Base-by-base conservation (phyloP, 2,113 vertebrate genomes). In the Siniperca chuatsi region DNA sequence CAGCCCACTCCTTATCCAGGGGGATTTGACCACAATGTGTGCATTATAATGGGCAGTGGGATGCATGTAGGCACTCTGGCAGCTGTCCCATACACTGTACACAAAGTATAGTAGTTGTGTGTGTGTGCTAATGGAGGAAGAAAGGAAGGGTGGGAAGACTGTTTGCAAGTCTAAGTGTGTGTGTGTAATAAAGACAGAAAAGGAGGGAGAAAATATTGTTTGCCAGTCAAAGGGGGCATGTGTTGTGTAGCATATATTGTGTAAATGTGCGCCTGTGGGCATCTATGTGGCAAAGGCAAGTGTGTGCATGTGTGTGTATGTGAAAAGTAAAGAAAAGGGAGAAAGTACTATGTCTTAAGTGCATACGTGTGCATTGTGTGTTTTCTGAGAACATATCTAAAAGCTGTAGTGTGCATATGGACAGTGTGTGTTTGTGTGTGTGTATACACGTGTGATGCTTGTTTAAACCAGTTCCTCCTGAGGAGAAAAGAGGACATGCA, bases 1-100 rank as follows among this genome's bases (percentile, higher is more conserved):
- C 92, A 93, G 76, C 84, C 92, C 87, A 91, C 88, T 92, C 79
- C 78, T 87, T 75, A 91, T 88, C 86, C 89, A 82, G 55, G 83
- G 88, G 86, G 92, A 88, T 90, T 91, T 75, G 72, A 81, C 86
- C 92, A 93, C 94, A 95, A 91, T 94, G 93, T 92, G 79, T 82
- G 92, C 71, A 90, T 94, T 95, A 90, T 93, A 85, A 81, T 84
- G 79, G 92, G 69, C 74, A 84, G 89, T 81, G 78, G 89, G 87
- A 91, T 75, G 86, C 78, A 86, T 91, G 91, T 74, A 81, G 66
- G 89, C 72, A 12, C 82, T 35, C 29, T 74, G 88, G 90, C 93
- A 92, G 91, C 88, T 91, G 91, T 76, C 89, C 85, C 84, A 77
- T 55, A 70, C 87, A 90, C 86, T 87, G 88, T 92, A 88, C 75